Conservation (phyloP, 2,113 vertebrate genomes). For the Mobula hypostoma region DNA sequence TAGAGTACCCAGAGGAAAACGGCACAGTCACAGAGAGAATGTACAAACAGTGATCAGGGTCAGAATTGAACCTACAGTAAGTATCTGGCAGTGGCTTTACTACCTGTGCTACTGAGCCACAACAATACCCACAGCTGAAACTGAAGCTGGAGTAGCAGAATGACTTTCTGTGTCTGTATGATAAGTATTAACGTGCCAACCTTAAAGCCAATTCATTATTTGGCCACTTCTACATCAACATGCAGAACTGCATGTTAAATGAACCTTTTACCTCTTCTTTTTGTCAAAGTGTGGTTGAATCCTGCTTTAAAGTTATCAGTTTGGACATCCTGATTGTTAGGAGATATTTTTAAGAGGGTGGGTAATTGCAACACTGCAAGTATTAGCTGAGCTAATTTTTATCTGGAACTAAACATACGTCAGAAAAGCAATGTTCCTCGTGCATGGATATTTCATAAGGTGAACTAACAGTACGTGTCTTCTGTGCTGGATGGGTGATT, state of each 20-base stretch:
- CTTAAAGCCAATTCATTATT: not conserved
- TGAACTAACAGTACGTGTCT: not conserved
- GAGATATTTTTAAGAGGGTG: not conserved
- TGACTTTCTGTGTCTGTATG: too few species aligned
- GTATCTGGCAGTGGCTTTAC: too few species aligned
- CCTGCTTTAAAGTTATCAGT: not conserved
- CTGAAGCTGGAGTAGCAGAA: too few species aligned
- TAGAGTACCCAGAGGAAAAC: too few species aligned
- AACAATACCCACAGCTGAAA: too few species aligned
- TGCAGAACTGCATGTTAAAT: not conserved
- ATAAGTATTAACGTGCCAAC: too few species aligned
- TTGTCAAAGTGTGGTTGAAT: not conserved
- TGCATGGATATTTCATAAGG: not conserved
- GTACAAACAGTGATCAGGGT: too few species aligned
- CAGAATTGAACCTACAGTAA: too few species aligned
- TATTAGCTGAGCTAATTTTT: not conserved
- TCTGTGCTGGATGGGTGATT: not conserved
- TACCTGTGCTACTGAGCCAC: too few species aligned
- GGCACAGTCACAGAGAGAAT: too few species aligned
- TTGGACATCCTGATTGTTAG: not conserved
- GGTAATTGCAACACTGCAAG: not conserved
- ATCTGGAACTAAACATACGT: not conserved
- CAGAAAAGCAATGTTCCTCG: not conserved
- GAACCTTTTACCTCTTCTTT: not conserved
- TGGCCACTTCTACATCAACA: not conserved